A percentile compares a stretch with the other conserved stretches of the same genome.
Evolutionary conservation across 1,140 invertebrate species (phyloP).

Genomic region (Trichonephila clavata): DNA sequence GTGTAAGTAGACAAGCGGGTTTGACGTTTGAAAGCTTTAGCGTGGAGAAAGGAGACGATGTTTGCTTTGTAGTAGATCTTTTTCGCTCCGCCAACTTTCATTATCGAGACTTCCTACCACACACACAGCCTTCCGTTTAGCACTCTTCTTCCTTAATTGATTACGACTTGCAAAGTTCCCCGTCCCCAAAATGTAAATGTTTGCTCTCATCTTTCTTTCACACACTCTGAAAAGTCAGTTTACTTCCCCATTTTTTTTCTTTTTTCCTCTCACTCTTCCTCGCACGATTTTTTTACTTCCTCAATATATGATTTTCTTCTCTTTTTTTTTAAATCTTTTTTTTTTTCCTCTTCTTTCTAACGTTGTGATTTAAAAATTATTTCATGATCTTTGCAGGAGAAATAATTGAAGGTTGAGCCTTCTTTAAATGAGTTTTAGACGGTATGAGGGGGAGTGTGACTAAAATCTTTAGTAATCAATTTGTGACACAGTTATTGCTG

Average conservation of each 20-base stretch:
- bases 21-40: slow-evolving; percentile 45
- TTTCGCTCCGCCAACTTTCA: slow-evolving; percentile 56
- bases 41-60: not conserved
- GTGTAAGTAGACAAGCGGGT: slow-evolving; percentile 18
- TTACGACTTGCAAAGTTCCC: slow-evolving; percentile 61
- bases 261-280: not conserved
- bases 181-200: slow-evolving; percentile 72
- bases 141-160: slow-evolving; percentile 61
- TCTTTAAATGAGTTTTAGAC: slow-evolving; percentile 54
- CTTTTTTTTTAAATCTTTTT: slow-evolving; percentile 16
- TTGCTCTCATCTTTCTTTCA: slow-evolving; percentile 45
- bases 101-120: slow-evolving; percentile 44
- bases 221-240: slow-evolving; percentile 65
- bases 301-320: not conserved
- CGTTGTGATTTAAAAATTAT: slow-evolving; percentile 34
- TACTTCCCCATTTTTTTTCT: slow-evolving; percentile 29
- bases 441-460: not conserved
- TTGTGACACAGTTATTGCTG: not conserved
- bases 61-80: slow-evolving; percentile 37
- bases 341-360: not conserved
- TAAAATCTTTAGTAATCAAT: slow-evolving; percentile 33
- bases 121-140: slow-evolving; percentile 17
- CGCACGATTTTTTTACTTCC: not conserved
- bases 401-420: slow-evolving; percentile 32
- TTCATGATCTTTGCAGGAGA: slow-evolving; percentile 23